These are phyloP conservation scores for Calosoma granatense DNA, from an alignment of 1,140 invertebrate species.

Conservation along the genomic window DNA sequence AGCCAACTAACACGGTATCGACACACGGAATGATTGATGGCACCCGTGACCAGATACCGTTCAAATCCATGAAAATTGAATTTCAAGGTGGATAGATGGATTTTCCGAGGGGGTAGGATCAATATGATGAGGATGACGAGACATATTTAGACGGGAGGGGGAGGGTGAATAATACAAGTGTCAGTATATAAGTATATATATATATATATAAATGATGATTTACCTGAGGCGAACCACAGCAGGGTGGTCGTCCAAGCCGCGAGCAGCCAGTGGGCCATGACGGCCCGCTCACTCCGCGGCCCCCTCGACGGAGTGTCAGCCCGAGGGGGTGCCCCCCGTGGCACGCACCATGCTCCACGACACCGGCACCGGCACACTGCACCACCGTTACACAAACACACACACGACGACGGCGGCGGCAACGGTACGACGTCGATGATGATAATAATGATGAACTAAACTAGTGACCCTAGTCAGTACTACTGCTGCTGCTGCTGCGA, in stretches of 20 bases:
- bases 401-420: too few species aligned
- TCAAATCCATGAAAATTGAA: too few species aligned
- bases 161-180: conserved; percentile 14
- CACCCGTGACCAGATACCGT: too few species aligned
- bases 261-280: conserved; percentile 23
- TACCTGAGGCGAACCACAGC: conserved; percentile 27
- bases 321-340: conserved; percentile 19
- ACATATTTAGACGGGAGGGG: conserved; percentile 3
- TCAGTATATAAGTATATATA: background rate
- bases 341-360: conserved; percentile 21
- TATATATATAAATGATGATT: conserved; percentile 11
- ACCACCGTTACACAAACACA: too few species aligned
- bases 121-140: background rate
- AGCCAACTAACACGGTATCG: too few species aligned
- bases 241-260: conserved; percentile 24
- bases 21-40: too few species aligned
- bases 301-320: conserved; percentile 21
- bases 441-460: too few species aligned
- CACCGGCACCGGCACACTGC: conserved; percentile 11
- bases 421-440: too few species aligned
- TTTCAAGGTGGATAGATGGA: conserved; percentile 9
- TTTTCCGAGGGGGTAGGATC: conserved; percentile 10
- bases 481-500: background rate
- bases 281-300: conserved; percentile 19
- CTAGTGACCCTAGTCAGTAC: background rate